Evolutionary conservation across 2,797 vertebrate genomes (phyloP), one percentile per base, ranked within the genome.

Genomic region (Rhadinocentrus ornatus): DNA sequence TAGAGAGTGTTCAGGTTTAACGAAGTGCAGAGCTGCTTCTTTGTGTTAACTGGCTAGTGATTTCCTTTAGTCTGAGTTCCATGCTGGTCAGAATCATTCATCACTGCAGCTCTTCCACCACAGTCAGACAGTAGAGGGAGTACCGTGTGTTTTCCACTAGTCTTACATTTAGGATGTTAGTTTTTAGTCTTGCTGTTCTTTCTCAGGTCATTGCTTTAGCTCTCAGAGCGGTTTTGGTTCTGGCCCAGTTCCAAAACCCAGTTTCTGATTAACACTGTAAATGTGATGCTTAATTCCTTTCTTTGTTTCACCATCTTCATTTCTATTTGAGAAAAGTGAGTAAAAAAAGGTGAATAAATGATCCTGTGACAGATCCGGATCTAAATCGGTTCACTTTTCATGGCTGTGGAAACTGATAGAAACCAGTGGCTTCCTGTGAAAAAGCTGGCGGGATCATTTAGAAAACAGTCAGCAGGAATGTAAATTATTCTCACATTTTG

Each of bases 31-130:
- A 18, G 1, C 63, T 70, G 63, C 78, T 71, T 44, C 56, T 61
- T 71, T 86, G 69, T 78, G 76, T 88, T 73, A 61, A 75, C 58
- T 62, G 72, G 67, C 69, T 67, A 73, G 80, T 80, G 87, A 87
- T 89, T 88, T 89, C 77, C 82, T 79, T 89, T 90, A 78, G 84
- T 88, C 84, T 86, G 74, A 75, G 48, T 62, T 53, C 57, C 68
- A 55, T 6, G 70, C 55, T 78, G 71, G 65, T 75, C 78, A 54
- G 71, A 41, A 75, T 66, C 83, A 87, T 90, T 84, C 73, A 86
- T 86, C 86, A 85, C 73, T 48, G 57, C n/a, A n/a, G 66, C 57
- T 68, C 70, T 59, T 20, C 48, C 44, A 82, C 26, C 57, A 52
- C 24, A 4, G 39, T 41, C 37, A 39, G 39, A 41, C 15, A 16